Evolutionary conservation across 2,113 vertebrate genomes (phyloP).

Genomic region (Semnornis frantzii): DNA sequence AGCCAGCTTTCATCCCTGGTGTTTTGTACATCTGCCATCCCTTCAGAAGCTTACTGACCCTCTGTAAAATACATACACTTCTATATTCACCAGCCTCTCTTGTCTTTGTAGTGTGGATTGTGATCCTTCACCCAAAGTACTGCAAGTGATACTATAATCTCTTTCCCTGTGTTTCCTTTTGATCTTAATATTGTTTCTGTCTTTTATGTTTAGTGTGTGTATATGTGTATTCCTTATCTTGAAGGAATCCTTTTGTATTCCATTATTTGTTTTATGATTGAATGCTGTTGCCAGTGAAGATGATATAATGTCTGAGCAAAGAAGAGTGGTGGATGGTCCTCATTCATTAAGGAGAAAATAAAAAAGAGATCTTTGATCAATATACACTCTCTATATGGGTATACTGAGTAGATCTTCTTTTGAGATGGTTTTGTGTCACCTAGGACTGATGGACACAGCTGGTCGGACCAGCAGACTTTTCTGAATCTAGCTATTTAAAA

Average conservation of each 20-base stretch:
- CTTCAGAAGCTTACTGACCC: background rate
- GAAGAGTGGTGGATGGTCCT: background rate
- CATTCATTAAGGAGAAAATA: background rate
- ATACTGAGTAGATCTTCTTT: background rate
- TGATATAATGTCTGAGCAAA: background rate
- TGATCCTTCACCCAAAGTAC: background rate
- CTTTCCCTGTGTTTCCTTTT: background rate
- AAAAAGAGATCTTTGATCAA: background rate
- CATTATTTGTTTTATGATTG: conserved; percentile 57
- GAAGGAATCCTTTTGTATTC: conserved; percentile 48
- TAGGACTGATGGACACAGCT: background rate
- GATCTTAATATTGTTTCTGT: background rate
- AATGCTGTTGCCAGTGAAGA: conserved; percentile 29
- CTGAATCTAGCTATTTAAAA: background rate
- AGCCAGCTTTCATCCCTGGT: background rate
- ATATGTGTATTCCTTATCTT: conserved; percentile 42
- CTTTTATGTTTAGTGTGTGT: conserved; percentile 48
- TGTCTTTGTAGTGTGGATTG: background rate
- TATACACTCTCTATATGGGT: background rate
- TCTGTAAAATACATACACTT: background rate
- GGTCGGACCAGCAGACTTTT: background rate
- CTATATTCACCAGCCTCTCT: background rate
- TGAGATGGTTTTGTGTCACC: background rate
- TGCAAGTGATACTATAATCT: background rate
- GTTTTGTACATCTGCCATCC: background rate